Conservation (phyloP, 2,797 vertebrate species). For the Catamblyrhynchus diadema region DNA sequence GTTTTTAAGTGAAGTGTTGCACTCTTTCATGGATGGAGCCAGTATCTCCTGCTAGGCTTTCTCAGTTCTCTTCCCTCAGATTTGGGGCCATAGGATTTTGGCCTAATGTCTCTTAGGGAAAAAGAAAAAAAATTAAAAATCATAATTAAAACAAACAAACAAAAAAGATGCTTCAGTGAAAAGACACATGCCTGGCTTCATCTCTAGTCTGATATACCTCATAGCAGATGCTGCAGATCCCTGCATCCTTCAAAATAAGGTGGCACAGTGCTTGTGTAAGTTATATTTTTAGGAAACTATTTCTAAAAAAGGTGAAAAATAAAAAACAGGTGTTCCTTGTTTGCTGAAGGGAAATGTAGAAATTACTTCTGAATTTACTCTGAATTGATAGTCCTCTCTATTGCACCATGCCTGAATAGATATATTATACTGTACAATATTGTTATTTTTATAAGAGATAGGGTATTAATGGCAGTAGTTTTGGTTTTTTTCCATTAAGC, state of each 20-base stretch:
- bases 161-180: background rate
- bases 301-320: background rate
- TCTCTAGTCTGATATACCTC: background rate
- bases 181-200: background rate
- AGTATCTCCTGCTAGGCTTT: background rate
- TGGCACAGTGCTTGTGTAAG: background rate
- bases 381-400: background rate
- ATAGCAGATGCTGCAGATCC: background rate
- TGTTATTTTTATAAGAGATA: background rate
- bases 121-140: background rate
- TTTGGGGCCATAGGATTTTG: background rate
- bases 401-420: background rate
- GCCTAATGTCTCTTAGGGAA: background rate
- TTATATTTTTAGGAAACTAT: background rate
- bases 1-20: background rate
- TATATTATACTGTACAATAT: background rate
- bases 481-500: background rate
- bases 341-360: background rate
- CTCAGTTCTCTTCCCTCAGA: background rate
- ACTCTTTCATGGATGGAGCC: background rate
- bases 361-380: background rate
- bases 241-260: background rate
- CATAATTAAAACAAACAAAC: too few relatives aligned
- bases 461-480: background rate
- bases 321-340: background rate